Percentiles rank a stretch among this genome's conserved stretches.
Conservation (phyloP, 2,888 invertebrate genomes). For the Megamerina dolium region DNA sequence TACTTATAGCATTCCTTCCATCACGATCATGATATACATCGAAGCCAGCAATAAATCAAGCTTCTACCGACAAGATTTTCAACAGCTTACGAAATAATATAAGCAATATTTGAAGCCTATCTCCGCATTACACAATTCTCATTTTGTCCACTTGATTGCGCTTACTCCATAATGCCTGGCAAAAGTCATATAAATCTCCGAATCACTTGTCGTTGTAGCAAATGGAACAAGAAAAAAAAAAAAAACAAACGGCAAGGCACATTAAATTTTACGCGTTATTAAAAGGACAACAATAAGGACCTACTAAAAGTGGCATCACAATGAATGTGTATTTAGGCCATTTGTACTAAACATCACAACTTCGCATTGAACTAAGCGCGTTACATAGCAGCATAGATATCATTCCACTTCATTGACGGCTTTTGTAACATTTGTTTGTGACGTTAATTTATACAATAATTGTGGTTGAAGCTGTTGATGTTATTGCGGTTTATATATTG, state of each 20-base stretch:
- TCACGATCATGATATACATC: too few relatives aligned
- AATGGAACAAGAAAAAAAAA: not conserved
- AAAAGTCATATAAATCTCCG: constrained; percentile 36
- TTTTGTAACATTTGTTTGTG: constrained; percentile 51
- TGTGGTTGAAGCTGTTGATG: constrained; percentile 24
- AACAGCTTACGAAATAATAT: too few relatives aligned
- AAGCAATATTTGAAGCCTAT: too few relatives aligned
- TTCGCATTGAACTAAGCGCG: constrained; percentile 13
- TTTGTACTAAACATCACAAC: constrained; percentile 8
- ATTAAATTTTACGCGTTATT: constrained; percentile 41
- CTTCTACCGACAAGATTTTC: too few relatives aligned
- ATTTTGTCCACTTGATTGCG: too few relatives aligned
- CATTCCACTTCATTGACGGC: constrained; percentile 51
- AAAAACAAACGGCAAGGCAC: constrained; percentile 13
- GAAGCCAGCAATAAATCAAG: too few relatives aligned
- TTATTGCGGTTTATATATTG: constrained; percentile 5
- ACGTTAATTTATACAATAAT: constrained; percentile 49
- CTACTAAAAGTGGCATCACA: constrained; percentile 33
- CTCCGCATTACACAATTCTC: too few relatives aligned
- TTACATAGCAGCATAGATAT: constrained; percentile 26
- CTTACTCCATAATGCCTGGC: constrained; percentile 4
- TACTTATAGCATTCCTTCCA: too few relatives aligned
- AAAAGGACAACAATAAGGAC: constrained; percentile 25
- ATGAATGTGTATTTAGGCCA: constrained; percentile 8
- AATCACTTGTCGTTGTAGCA: constrained; percentile 39